Conservation (phyloP, 2,888 invertebrate genomes). For the Platynereis dumerilii region DNA sequence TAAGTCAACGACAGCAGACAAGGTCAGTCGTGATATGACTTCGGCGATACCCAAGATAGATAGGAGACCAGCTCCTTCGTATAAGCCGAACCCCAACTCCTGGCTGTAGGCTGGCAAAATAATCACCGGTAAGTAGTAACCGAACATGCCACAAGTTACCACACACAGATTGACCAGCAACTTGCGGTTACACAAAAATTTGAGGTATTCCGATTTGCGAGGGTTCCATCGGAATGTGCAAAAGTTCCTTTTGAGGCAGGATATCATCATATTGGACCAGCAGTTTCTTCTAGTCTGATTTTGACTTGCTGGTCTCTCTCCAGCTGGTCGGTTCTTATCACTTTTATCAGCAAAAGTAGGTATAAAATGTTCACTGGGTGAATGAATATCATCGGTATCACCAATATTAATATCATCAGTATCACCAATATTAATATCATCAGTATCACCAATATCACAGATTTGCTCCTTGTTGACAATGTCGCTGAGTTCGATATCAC, state of each 20-base stretch:
- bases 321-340: background rate
- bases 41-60: conserved; percentile 11
- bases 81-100: background rate
- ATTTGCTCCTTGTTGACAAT: no score
- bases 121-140: conserved; percentile 16
- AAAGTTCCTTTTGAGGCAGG: background rate
- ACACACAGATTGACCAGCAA: background rate
- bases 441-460: no score
- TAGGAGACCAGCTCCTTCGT: conserved; percentile 1
- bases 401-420: no score
- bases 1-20: background rate
- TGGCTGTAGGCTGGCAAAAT: background rate
- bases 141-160: conserved; percentile 17
- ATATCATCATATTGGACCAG: background rate
- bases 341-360: no score
- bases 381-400: no score
- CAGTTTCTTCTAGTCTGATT: background rate
- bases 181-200: conserved; percentile 5
- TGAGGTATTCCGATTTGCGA: background rate
- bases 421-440: no score
- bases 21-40: conserved; percentile 2
- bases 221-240: background rate
- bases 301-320: background rate
- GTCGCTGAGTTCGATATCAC: no score
- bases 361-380: no score